phyloP scores from a whole-genome alignment of 2,797 vertebrate genomes.

The Euphonia xanthogaster region DNA sequence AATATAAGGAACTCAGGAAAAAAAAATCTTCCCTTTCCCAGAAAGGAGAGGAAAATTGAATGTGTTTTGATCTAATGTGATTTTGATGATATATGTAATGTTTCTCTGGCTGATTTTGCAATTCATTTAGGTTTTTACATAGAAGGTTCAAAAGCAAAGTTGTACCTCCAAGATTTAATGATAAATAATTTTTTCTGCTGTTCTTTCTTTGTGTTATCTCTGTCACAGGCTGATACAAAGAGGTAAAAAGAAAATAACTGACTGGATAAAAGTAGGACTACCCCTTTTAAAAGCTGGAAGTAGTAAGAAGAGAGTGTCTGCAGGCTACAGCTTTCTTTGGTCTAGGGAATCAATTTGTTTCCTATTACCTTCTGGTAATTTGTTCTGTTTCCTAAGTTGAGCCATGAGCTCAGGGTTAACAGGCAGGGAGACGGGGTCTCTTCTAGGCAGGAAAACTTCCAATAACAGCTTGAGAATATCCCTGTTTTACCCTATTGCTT shows the following conservation, averaged over 20 bases:
- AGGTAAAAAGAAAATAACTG: background rate
- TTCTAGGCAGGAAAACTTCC: background rate
- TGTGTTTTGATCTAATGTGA: background rate
- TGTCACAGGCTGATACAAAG: background rate
- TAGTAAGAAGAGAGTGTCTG: background rate
- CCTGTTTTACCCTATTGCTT: background rate
- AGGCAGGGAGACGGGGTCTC: background rate
- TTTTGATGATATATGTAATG: background rate
- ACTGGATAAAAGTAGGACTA: background rate
- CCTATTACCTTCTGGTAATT: conserved; percentile 22
- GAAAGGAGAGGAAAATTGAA: background rate
- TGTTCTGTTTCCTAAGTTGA: conserved; percentile 9
- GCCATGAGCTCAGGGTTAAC: background rate
- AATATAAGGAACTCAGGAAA: background rate
- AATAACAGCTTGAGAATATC: background rate
- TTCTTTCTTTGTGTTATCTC: background rate
- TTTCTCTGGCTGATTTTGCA: background rate
- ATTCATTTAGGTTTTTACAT: background rate
- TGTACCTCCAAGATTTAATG: background rate
- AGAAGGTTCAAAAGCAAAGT: background rate
- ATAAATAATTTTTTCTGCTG: background rate
- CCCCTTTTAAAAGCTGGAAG: background rate
- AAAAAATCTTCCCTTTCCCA: background rate
- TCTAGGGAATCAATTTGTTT: conserved; percentile 45
- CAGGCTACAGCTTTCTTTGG: background rate